These are phyloP conservation scores for Phallusia fumigata DNA, from an alignment of 23 tunicate genomes.

Conservation along the genomic window DNA sequence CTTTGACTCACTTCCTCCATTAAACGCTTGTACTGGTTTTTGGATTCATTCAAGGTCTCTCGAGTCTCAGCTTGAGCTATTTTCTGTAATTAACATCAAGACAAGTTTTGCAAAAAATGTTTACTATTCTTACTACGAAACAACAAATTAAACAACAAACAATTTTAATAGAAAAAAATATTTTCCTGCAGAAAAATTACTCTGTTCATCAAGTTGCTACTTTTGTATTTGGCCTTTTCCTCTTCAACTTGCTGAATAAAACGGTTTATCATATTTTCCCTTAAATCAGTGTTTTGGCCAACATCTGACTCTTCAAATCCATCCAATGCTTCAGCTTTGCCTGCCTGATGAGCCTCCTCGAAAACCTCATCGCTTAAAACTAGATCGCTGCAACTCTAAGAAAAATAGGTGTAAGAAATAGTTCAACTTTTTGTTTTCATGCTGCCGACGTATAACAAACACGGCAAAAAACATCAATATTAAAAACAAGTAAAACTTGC, in stretches of 20 bases:
- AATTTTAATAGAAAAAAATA: background rate
- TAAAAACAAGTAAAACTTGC: no score
- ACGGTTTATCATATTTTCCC: background rate
- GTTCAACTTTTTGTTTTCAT: no score
- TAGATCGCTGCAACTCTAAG: background rate
- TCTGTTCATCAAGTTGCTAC: background rate
- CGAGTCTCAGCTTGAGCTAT: background rate
- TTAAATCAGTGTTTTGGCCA: background rate
- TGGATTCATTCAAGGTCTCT: background rate
- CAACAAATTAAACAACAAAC: background rate
- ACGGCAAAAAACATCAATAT: no score
- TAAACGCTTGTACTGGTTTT: background rate
- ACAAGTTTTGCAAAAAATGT: background rate
- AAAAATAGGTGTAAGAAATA: no score
- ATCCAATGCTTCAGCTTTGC: background rate
- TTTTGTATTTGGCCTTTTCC: background rate
- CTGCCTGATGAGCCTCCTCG: background rate
- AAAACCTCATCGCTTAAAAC: background rate
- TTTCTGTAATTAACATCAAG: background rate
- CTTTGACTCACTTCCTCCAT: background rate
- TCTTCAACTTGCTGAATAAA: background rate
- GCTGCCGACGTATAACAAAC: no score
- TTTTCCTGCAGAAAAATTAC: background rate
- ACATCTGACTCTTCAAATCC: no score
- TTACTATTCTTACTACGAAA: background rate